Percentiles rank a stretch among this genome's conserved stretches.
These are phyloP conservation scores for Trachymyrmex septentrionalis DNA, from an alignment of 1,140 invertebrate species.

Conservation along the genomic window DNA sequence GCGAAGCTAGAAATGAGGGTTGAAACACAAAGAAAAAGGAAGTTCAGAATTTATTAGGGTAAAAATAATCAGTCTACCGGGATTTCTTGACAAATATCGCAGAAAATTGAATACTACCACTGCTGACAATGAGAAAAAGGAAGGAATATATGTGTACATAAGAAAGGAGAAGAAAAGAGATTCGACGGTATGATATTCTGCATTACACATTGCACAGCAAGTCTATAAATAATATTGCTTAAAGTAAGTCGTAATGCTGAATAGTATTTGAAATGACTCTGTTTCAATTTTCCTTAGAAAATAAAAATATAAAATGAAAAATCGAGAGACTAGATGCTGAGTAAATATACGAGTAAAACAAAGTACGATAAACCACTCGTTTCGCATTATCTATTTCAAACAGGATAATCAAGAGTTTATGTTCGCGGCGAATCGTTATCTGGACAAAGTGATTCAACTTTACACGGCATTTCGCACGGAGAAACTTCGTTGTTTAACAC, in stretches of 20 bases:
- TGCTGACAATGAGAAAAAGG: not conserved
- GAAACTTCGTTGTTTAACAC: conserved; percentile 44
- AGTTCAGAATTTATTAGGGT: conserved; percentile 68
- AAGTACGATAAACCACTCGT: conserved; percentile 1
- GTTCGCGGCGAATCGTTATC: conserved; percentile 33
- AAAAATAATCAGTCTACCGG: conserved; percentile 65
- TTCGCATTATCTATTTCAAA: conserved; percentile 24
- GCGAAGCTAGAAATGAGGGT: conserved; percentile 32
- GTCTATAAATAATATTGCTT: not conserved
- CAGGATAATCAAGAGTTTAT: conserved; percentile 45
- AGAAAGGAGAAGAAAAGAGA: conserved; percentile 4
- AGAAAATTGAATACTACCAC: conserved; percentile 20
- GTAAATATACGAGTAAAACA: not conserved
- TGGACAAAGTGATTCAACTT: conserved; percentile 48
- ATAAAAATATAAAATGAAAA: not conserved
- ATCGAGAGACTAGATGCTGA: not conserved
- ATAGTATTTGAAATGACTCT: not conserved
- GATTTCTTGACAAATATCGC: conserved; percentile 45
- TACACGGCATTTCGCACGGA: not conserved
- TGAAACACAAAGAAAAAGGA: conserved; percentile 59
- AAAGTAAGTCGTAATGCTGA: not conserved
- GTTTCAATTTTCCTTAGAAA: not conserved
- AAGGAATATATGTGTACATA: not conserved
- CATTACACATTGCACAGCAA: not conserved
- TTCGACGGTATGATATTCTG: not conserved